Evolutionary conservation across 2,888 invertebrate species (phyloP).

Genomic region (Emmelina monodactyla): DNA sequence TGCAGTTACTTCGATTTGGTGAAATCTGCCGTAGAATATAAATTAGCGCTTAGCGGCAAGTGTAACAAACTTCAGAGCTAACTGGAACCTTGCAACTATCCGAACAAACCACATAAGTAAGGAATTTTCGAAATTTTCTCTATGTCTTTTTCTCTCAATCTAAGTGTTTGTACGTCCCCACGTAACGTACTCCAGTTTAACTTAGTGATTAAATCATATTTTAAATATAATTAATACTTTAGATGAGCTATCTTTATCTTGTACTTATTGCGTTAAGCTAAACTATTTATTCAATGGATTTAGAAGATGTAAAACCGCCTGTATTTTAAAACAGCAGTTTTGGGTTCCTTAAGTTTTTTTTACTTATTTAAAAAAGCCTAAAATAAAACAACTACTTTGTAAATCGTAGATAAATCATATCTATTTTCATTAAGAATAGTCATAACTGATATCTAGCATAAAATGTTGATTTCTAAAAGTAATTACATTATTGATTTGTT

Average conservation of each 20-base stretch:
- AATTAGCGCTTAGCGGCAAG: too few relatives aligned
- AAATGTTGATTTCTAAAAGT: constrained; percentile 54
- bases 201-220: constrained; percentile 27
- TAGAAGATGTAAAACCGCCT: constrained; percentile 47
- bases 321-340: too few relatives aligned
- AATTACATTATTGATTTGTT: constrained; percentile 61
- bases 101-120: constrained; percentile 4
- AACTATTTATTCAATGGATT: constrained; percentile 30
- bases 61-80: too few relatives aligned
- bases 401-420: constrained; percentile 8
- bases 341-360: constrained; percentile 22
- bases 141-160: constrained; percentile 56
- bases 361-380: too few relatives aligned
- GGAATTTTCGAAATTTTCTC: constrained; percentile 51
- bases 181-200: constrained; percentile 19
- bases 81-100: constrained; percentile 27
- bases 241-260: constrained; percentile 20
- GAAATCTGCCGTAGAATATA: too few relatives aligned
- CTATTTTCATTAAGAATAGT: constrained; percentile 55
- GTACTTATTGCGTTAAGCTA: constrained; percentile 35
- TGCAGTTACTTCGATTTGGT: too few relatives aligned
- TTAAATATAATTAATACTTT: constrained; percentile 32
- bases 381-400: constrained; percentile 32
- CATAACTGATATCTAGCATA: constrained; percentile 33
- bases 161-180: constrained; percentile 46